Base-by-base conservation (phyloP, 1,140 invertebrate species). In the Medauroidea extradentata region DNA sequence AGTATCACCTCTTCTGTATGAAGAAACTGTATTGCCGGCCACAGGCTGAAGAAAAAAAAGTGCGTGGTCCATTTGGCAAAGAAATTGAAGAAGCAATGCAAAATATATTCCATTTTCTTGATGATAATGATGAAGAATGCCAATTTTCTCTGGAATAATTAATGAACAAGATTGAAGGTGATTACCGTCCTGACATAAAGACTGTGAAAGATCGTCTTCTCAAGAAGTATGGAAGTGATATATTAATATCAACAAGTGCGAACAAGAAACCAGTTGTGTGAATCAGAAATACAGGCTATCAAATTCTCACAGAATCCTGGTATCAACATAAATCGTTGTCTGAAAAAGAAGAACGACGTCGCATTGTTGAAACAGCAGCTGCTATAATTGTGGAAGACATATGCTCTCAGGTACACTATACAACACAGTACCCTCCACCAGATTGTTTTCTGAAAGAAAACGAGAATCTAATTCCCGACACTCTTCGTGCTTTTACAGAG, bases 311-410 rank as follows among this genome's bases (percentile, higher is more conserved):
- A 60, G 61, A 66, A 57, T 43, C 62, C 54, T 69, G 66, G 67
- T 68, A 66, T 61, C 63, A 66, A 60, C 65, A 67, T 57, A 67
- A 64, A 65, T 59, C 50, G 8, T 39, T 21, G 3, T 61, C 50
- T 65, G 38, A 56, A 50, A 54, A 57, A 57, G 63, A 66, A 63
- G 70, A 69, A 62, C 42, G 65, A 42, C 51, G 66, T 39, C 52
- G 64, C 23, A 65, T 70, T 66, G 60, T 73, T 52, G 57, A 70
- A 68, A 67, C 67, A 65, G 70, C 71, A 39, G 69, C 65, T 34
- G 68, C 62, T 23, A 69, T 74, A 63, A 71, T 73, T 68, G 57
- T 60, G 42, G 68, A 71, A 67, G 71, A 74, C 50, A 73, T 74
- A 27, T 8, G 44, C 13, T 53, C 25, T 13, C 25, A 34, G 49